Evolutionary conservation across 30 jellyfish, hydroid and myxozoan species (phyloP), one percentile per base, ranked within the genome.

Genomic region (Rhopilema esculentum): DNA sequence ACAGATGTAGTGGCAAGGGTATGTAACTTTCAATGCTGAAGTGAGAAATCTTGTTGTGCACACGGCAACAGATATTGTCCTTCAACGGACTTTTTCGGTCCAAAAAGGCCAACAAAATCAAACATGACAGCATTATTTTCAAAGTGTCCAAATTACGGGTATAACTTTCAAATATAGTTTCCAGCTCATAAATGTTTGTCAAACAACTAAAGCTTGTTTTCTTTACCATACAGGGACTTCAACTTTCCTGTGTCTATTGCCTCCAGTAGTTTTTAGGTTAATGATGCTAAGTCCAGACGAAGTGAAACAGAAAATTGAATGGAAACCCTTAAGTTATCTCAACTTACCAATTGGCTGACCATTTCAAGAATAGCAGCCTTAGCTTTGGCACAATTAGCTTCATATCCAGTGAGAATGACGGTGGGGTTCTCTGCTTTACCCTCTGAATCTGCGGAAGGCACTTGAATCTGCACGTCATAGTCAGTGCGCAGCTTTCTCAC

Each of bases 291-390:
- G 16, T 51, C 20, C 67, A 9, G 67, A n/a, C n/a, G n/a, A n/a
- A n/a, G n/a, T n/a, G n/a, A n/a, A n/a, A n/a, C n/a, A n/a, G n/a
- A n/a, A n/a, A n/a, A n/a, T n/a, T n/a, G n/a, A n/a, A n/a, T n/a
- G n/a, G 61, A 2, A 18, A 24, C 20, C 18, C 1, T 27, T 27
- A 4, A 21, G 18, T n/a, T n/a, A n/a, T n/a, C n/a, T n/a, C 27
- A 4, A 57, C 96, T 79, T 30, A 92, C 98, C 96, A 93, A 64
- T 48, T 93, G 88, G 31, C 26, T 31, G 91, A 93, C 89, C 89
- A 93, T 88, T 12, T 90, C 94, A 28, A 52, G 87, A 27, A 93
- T 93, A 63, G 97, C 97, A 30, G 81, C 96, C 57, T 85, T 88
- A 64, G 97, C 98, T 20, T 63, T 80, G 66, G 31, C 82, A 67